Percentiles rank a stretch among this genome's conserved stretches.
Conservation (phyloP, 2,797 vertebrate species). For the Dallia pectoralis region DNA sequence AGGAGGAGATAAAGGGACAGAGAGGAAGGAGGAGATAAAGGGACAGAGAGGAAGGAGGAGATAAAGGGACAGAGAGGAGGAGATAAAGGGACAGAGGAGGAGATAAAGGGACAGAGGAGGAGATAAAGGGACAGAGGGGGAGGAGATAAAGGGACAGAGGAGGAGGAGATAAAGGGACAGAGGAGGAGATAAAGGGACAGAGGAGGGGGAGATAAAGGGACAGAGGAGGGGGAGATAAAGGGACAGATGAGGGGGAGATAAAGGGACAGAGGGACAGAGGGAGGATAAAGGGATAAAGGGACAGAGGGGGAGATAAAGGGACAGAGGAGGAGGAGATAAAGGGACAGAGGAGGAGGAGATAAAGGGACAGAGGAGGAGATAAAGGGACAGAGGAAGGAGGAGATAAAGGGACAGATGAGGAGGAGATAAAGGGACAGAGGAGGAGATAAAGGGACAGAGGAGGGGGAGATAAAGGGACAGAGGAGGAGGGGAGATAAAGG, state of each 20-base stretch:
- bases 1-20: slow-evolving; percentile 36
- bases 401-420: slow-evolving; percentile 2
- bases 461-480: too few relatives aligned
- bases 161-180: not conserved
- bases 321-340: too few relatives aligned
- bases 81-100: not conserved
- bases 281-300: not conserved
- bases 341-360: not conserved
- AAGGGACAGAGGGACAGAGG: not conserved
- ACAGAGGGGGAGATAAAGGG: too few relatives aligned
- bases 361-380: slow-evolving; percentile 2
- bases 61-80: not conserved
- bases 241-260: not conserved
- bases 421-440: not conserved
- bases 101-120: not conserved
- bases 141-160: too few relatives aligned
- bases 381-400: not conserved
- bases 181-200: not conserved
- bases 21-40: not conserved
- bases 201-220: not conserved
- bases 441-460: not conserved
- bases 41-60: slow-evolving; percentile 77
- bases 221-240: too few relatives aligned
- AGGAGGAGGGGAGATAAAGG: slow-evolving; percentile 74
- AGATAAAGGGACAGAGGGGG: slow-evolving; percentile 36